Conservation (phyloP, 2,888 invertebrate species). For the Pycnomerus fuliginosus region DNA sequence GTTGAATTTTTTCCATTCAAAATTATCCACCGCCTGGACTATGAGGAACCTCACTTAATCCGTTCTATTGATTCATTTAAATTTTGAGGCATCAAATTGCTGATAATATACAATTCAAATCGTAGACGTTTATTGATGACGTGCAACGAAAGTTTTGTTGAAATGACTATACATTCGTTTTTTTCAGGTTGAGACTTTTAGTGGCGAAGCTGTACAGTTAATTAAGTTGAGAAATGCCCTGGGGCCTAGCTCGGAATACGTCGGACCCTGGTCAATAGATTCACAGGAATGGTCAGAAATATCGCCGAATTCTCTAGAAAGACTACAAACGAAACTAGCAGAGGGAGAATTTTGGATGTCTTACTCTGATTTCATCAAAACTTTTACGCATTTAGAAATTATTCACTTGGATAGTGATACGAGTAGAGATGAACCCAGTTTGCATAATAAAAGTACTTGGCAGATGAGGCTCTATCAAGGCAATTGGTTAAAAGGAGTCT, state of each 20-base stretch:
- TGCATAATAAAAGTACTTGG: conserved; percentile 80
- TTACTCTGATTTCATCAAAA: conserved; percentile 77
- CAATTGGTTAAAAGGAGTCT: conserved; percentile 75
- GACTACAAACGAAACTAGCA: conserved; percentile 59
- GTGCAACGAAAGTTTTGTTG: no score
- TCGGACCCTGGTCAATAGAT: conserved; percentile 69
- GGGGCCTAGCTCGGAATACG: conserved; percentile 63
- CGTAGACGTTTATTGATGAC: no score
- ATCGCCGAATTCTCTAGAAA: conserved; percentile 69
- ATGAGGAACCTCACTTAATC: no score
- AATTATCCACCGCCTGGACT: no score
- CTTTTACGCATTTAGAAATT: conserved; percentile 80
- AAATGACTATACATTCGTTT: conserved; percentile 5
- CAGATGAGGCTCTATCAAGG: conserved; percentile 85
- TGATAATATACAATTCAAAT: no score
- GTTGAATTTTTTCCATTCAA: no score
- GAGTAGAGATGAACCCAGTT: conserved; percentile 77
- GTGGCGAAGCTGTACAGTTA: conserved; percentile 69
- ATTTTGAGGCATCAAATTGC: no score
- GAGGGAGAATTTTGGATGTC: conserved; percentile 67
- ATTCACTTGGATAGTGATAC: conserved; percentile 87
- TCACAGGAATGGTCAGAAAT: conserved; percentile 77
- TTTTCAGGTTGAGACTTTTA: conserved; percentile 66
- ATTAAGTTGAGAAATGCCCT: conserved; percentile 71
- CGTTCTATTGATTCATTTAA: no score